Evolutionary conservation across 2,113 vertebrate species (phyloP).

Genomic region (Tychaedon coryphoeus): DNA sequence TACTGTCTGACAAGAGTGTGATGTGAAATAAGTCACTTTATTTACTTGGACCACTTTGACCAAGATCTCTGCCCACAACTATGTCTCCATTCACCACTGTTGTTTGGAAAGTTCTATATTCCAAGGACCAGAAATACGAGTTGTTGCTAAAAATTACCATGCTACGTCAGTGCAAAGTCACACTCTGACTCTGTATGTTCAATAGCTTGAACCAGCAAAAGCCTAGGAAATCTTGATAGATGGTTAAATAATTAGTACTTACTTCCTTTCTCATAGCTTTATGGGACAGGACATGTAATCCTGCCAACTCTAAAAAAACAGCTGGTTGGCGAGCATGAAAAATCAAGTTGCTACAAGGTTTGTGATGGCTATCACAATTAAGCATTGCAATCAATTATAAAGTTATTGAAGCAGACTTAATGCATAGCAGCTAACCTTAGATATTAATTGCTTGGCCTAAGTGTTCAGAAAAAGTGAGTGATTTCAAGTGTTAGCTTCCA

Average conservation of each 20-base stretch:
- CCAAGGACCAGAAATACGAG: not conserved
- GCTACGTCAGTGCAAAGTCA: not conserved
- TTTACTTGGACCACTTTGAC: not conserved
- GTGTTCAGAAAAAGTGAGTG: not conserved
- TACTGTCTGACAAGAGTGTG: not conserved
- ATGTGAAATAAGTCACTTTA: slow-evolving; percentile 3
- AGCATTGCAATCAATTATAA: not conserved
- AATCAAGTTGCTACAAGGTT: not conserved
- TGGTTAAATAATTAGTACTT: not conserved
- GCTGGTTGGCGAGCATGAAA: not conserved
- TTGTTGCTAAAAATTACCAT: not conserved
- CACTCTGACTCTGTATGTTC: not conserved
- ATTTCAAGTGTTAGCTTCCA: not conserved
- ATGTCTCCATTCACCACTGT: not conserved
- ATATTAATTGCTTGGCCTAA: not conserved
- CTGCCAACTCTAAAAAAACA: not conserved
- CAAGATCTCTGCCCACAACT: not conserved
- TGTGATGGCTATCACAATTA: not conserved
- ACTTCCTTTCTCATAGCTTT: not conserved
- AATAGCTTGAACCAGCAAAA: not conserved
- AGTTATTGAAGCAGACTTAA: not conserved
- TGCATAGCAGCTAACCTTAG: not conserved
- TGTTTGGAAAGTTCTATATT: slow-evolving; percentile 10
- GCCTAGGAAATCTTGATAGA: not conserved
- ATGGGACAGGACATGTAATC: not conserved